Conservation (phyloP, 30 jellyfish, hydroid and myxozoan genomes). For the Chrysaora quinquecirrha region DNA sequence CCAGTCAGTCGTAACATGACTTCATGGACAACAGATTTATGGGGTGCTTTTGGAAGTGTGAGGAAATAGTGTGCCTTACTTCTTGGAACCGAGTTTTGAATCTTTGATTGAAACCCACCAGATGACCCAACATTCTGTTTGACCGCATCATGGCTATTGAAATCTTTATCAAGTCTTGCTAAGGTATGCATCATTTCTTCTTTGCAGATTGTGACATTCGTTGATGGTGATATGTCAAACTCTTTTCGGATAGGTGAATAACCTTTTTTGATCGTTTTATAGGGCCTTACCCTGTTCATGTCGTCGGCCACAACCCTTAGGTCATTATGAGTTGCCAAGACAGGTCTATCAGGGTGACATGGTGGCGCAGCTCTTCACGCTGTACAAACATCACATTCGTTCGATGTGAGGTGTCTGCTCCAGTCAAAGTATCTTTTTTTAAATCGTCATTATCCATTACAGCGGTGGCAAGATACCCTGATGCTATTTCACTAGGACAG, state of each 20-base stretch:
- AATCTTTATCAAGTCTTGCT: slow-evolving; percentile 5
- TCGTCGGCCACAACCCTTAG: slow-evolving; percentile 21
- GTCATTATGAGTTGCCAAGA: slow-evolving; percentile 24
- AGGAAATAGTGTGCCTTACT: slow-evolving; percentile 35
- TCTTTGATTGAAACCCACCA: slow-evolving; percentile 48
- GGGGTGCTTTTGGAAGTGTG: slow-evolving; percentile 21
- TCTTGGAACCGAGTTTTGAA: slow-evolving; percentile 17
- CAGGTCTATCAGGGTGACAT: slow-evolving; percentile 40
- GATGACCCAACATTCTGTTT: slow-evolving; percentile 49
- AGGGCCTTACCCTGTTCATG: slow-evolving; percentile 12
- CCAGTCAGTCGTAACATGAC: slow-evolving; percentile 14
- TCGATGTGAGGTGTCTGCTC: slow-evolving; percentile 50
- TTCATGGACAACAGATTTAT: slow-evolving; percentile 26
- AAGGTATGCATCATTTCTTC: slow-evolving; percentile 48
- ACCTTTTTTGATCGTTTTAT: neutral
- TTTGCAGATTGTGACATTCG: neutral
- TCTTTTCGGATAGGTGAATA: neutral
- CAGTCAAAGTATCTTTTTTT: slow-evolving; percentile 40
- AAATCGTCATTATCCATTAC: slow-evolving; percentile 34
- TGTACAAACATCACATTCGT: slow-evolving; percentile 47
- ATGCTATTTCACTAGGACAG: slow-evolving; percentile 15
- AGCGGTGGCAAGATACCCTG: slow-evolving; percentile 46
- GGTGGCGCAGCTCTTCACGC: slow-evolving; percentile 40
- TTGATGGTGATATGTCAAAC: neutral
- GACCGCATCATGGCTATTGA: neutral